Conservation (phyloP, 1,140 invertebrate species). For the Phthorimaea operculella region DNA sequence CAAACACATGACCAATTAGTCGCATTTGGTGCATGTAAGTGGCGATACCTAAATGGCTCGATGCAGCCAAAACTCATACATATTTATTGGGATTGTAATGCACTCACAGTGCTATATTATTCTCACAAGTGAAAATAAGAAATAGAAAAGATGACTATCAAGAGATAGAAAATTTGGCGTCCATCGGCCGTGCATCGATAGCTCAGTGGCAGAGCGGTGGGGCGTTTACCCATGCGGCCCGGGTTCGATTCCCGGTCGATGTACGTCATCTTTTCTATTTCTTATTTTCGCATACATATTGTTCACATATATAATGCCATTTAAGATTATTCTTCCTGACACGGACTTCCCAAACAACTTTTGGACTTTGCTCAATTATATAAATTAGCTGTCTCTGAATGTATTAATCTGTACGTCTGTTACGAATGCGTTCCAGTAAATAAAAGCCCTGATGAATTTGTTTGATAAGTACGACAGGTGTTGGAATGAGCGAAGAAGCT, state of each 20-base stretch:
- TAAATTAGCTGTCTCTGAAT: neutral
- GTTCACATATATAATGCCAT: neutral
- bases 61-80: neutral
- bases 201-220: no score
- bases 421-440: constrained; percentile 3
- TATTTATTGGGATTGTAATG: no score
- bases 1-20: neutral
- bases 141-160: no score
- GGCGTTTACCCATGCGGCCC: no score
- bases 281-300: no score
- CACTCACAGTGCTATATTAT: no score
- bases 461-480: neutral
- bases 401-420: neutral
- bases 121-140: no score
- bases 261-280: no score
- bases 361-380: neutral
- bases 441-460: neutral
- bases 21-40: neutral
- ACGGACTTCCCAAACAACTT: neutral
- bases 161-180: no score
- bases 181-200: no score
- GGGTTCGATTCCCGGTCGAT: no score
- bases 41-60: neutral
- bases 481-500: neutral
- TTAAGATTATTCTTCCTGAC: neutral